phyloP scores from a whole-genome alignment of 2,888 invertebrate species.

The Xestia ashworthii region DNA sequence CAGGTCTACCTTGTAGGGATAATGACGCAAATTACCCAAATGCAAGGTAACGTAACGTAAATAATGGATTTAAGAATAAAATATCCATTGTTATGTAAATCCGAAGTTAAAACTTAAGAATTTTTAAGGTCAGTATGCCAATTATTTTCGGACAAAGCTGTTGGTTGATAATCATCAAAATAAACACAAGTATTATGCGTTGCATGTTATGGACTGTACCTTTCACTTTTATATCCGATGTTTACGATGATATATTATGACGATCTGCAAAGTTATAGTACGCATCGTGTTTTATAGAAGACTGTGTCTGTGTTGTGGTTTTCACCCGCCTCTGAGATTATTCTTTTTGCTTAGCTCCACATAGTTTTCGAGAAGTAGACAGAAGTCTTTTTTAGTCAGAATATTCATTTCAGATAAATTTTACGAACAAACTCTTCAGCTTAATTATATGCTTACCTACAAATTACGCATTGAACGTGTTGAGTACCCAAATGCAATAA shows the following conservation, averaged over 20 bases:
- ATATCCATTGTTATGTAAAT: conserved; percentile 41
- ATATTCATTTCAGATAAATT: neutral
- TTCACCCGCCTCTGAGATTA: no score
- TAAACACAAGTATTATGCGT: neutral
- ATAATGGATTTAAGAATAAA: conserved; percentile 10
- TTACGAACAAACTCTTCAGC: neutral
- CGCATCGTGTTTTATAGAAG: neutral
- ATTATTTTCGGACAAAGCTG: neutral
- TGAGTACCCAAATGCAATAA: neutral
- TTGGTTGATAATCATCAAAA: neutral
- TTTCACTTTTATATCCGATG: neutral
- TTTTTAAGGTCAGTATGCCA: conserved; percentile 15
- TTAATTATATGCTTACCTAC: neutral
- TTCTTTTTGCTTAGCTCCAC: neutral
- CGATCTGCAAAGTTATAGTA: neutral
- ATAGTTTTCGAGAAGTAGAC: neutral
- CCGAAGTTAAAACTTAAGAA: neutral
- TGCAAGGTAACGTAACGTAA: conserved; percentile 10
- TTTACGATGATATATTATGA: no score
- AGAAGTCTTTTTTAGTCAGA: neutral
- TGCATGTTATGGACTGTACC: neutral
- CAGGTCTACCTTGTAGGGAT: conserved; percentile 21
- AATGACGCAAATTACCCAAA: conserved; percentile 22
- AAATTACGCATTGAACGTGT: neutral
- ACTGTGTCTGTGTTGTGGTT: neutral